Base-by-base conservation (phyloP, 2,113 vertebrate species). In the Forbesichthys papilliferus region DNA sequence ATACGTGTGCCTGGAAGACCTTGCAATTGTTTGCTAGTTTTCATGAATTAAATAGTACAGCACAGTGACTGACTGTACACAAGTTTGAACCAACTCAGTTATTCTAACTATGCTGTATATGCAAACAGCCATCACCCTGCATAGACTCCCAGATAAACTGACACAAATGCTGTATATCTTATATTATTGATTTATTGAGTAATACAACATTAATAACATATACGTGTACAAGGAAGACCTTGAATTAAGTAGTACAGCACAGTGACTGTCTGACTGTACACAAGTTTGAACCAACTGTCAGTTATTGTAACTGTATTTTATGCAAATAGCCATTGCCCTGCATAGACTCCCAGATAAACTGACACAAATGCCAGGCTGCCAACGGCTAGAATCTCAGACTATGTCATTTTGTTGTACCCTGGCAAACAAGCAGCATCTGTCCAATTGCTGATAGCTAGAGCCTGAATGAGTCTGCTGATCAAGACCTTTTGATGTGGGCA, bases 401-500 rank as follows among this genome's bases (percentile, higher is more conserved):
- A 77, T 78, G 72, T 63, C n/a, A 59, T 66, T 42, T 75, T 61
- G 66, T 71, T 65, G 69, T 75, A 27, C 72, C 70, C 16, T 56
- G 47, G 73, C 76, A 82, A 82, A 82, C 80, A 84, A 82, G 84
- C 71, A 74, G 66, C 81, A 84, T 84, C 75, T 89, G 81, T 72
- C 66, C 66, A 78, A 18, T 68, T 34, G 58, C 56, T 65, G 60
- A 75, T 80, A 73, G 69, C 70, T 18, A 13, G 9, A 3, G 51
- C 61, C 49, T 51, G 64, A 77, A 70, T 53, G 61, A 73, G 69
- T 11, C 68, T 55, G 16, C 77, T 52, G 71, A 87, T 86, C 74
- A 1, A 78, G 80, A 83, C 79, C 84, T 78, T 80, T 74, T 74
- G 86, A 86, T 84, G 58, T 61, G 16, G 66, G 48, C 9, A 9